A percentile compares a stretch with the other conserved stretches of the same genome.
These are phyloP conservation scores for Autographa gamma DNA, from an alignment of 2,888 invertebrate genomes.

Conservation along the genomic window DNA sequence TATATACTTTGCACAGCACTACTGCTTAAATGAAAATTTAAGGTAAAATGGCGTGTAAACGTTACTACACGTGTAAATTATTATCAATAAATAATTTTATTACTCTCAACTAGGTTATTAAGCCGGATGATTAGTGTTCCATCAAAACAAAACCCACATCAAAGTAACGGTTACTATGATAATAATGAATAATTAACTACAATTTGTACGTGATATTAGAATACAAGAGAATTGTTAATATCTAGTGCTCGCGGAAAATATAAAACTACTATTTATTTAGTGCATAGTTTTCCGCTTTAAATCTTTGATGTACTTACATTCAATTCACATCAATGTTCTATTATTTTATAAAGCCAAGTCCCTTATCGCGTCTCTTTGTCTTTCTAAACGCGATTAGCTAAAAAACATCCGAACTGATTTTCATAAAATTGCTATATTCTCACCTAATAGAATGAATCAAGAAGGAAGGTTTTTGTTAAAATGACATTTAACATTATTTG, in stretches of 20 bases:
- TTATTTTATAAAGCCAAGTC: too few species aligned
- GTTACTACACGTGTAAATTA: slow-evolving; percentile 14
- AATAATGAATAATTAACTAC: slow-evolving; percentile 3
- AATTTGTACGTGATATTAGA: not conserved
- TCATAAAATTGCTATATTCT: too few species aligned
- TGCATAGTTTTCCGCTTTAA: too few species aligned
- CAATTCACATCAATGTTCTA: too few species aligned
- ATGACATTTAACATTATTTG: too few species aligned
- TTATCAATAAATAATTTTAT: slow-evolving; percentile 38
- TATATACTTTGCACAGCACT: not conserved
- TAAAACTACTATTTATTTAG: not conserved
- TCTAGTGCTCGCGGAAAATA: not conserved
- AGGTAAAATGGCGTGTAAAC: not conserved
- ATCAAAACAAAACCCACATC: slow-evolving; percentile 57
- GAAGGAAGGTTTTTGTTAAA: too few species aligned
- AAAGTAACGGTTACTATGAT: slow-evolving; percentile 39
- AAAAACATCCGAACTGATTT: too few species aligned
- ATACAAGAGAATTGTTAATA: not conserved
- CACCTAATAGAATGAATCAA: too few species aligned
- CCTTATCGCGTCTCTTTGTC: too few species aligned
- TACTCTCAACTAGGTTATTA: slow-evolving; percentile 54
- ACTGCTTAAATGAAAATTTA: not conserved
- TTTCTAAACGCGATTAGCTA: too few species aligned
- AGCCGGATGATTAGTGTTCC: slow-evolving; percentile 45
- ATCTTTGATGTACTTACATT: too few species aligned